A percentile compares a stretch with the other conserved stretches of the same genome.
Conservation (phyloP, 2,113 vertebrate genomes). For the Calyptomena viridis region DNA sequence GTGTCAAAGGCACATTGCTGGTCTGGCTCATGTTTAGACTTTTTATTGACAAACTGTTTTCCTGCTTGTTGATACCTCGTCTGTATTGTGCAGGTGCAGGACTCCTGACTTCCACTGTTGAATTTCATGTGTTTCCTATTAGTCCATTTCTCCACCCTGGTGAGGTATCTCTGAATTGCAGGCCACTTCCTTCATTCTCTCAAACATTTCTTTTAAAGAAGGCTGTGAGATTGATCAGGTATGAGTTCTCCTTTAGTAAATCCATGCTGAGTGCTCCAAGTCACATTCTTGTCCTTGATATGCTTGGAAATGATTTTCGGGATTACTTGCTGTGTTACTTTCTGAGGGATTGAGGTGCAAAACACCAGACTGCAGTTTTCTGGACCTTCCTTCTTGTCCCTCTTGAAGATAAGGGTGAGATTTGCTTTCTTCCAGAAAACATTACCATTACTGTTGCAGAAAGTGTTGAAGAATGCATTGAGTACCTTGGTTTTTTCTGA, state of each 20-base stretch:
- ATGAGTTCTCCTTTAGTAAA: neutral
- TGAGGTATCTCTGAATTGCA: neutral
- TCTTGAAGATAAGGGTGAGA: neutral
- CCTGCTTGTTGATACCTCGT: neutral
- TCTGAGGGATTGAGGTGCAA: neutral
- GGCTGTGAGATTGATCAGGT: neutral
- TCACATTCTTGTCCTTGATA: neutral
- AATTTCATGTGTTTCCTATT: neutral
- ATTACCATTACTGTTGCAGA: neutral
- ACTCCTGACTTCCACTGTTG: neutral
- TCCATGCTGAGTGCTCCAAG: neutral
- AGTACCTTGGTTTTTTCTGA: neutral
- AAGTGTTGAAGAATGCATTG: neutral
- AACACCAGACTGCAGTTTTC: neutral
- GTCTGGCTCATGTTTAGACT: neutral
- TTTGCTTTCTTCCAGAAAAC: neutral
- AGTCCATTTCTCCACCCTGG: neutral
- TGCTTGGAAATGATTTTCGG: neutral
- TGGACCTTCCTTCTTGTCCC: neutral
- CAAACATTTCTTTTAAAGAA: neutral
- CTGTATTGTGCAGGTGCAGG: neutral
- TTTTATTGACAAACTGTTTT: neutral
- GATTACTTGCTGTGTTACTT: neutral
- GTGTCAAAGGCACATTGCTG: neutral
- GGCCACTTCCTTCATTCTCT: neutral